A percentile compares a stretch with the other conserved stretches of the same genome.
Evolutionary conservation across 2,113 vertebrate genomes (phyloP).

Genomic region (Herpetotheres cachinnans): DNA sequence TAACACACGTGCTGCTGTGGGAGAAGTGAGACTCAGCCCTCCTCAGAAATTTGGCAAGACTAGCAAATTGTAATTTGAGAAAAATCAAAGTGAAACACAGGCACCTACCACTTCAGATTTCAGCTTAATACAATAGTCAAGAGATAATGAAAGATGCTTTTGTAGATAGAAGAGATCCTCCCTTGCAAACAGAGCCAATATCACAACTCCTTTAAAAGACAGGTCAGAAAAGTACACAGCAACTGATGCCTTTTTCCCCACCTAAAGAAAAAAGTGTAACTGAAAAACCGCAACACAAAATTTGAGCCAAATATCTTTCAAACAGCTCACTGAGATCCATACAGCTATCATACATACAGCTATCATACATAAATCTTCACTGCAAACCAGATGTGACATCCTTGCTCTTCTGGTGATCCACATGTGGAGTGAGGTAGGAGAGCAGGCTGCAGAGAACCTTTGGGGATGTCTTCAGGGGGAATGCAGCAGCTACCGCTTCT

Average conservation of each 20-base stretch:
- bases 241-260: neutral
- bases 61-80: neutral
- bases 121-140: neutral
- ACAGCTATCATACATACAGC: neutral
- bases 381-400: neutral
- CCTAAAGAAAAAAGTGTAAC: neutral
- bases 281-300: neutral
- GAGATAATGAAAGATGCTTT: neutral
- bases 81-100: neutral
- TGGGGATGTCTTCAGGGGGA: neutral
- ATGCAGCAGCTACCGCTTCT: fast-evolving
- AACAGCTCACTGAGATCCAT: neutral
- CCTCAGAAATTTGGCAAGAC: neutral
- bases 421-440: neutral
- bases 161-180: neutral
- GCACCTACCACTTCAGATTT: neutral
- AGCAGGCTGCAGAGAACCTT: neutral
- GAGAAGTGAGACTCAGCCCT: neutral
- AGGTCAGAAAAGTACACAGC: neutral
- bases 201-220: neutral
- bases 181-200: neutral
- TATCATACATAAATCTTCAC: neutral
- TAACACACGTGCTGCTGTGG: neutral
- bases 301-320: neutral
- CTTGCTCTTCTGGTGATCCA: neutral